Conservation (phyloP, 2,888 invertebrate species). For the Eupelmus urozonus region DNA sequence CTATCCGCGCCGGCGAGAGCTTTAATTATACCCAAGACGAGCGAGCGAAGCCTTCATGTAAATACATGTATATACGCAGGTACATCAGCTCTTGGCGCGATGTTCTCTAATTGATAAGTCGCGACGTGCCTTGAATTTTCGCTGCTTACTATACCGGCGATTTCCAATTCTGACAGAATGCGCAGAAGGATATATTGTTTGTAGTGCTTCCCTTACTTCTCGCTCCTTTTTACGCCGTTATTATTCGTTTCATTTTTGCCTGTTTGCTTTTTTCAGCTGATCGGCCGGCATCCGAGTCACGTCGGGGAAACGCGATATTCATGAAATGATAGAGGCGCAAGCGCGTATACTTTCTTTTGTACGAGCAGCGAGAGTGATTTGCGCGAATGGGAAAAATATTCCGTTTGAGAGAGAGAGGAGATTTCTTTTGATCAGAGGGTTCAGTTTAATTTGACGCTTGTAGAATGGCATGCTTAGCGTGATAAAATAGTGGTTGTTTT, state of each 20-base stretch:
- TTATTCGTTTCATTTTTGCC: not conserved
- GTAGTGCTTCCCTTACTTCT: not conserved
- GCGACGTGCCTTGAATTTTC: constrained; percentile 33
- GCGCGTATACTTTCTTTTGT: not conserved
- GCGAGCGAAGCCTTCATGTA: not conserved
- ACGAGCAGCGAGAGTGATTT: not conserved
- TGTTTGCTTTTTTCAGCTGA: constrained; percentile 1
- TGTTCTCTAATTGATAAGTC: constrained; percentile 46
- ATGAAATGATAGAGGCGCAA: not conserved
- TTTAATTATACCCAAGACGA: constrained; percentile 32
- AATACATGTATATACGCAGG: not conserved
- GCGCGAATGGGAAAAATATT: not conserved
- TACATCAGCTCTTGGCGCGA: not conserved
- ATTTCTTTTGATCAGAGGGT: too few relatives aligned
- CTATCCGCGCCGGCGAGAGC: not conserved
- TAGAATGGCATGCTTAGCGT: too few relatives aligned
- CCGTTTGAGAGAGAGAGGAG: not conserved
- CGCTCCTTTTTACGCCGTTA: not conserved
- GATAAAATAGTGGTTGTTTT: too few relatives aligned
- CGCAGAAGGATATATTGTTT: not conserved
- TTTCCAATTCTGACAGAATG: not conserved
- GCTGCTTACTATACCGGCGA: constrained; percentile 10
- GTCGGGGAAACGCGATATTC: constrained; percentile 12
- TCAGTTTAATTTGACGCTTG: too few relatives aligned
- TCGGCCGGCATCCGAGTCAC: constrained; percentile 11